Base-by-base conservation (phyloP, 2,888 invertebrate species). In the Scaptodrosophila latifasciaeformis region DNA sequence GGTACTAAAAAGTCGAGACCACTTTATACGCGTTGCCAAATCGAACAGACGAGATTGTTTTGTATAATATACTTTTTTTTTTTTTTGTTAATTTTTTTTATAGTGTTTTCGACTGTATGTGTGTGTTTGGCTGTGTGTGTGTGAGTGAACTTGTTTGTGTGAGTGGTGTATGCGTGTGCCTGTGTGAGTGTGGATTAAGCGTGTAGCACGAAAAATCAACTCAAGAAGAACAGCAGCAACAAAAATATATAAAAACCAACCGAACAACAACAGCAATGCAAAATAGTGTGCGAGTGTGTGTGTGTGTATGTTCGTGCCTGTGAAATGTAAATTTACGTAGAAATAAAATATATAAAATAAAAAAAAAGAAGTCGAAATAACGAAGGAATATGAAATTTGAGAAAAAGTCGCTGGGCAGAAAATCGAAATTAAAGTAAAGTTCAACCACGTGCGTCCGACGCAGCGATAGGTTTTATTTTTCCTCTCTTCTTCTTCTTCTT, bases 1-100 rank as follows among this genome's bases (percentile, higher is more conserved):
- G 70, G 61, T 68, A 52, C 63, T 60, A 66, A 61, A 68, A 71
- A 70, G 83, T 83, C 66, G 13, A 24, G 12, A 17, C 44, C n/a
- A n/a, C n/a, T n/a, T n/a, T n/a, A n/a, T n/a, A n/a, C n/a, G n/a
- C n/a, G n/a, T n/a, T n/a, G n/a, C n/a, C n/a, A n/a, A n/a, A n/a
- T n/a, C n/a, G n/a, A n/a, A n/a, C 7, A 39, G 17, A 40, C 17
- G 40, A 5, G 13, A 34, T n/a, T 46, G 18, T 18, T 17, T 46
- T 46, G 34, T 34, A 6, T 34, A 24, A 15, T 10, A 18, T n/a
- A 12, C 17, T 34, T 46, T 19, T 34, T 17, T 31, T 46, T 46
- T 31, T 46, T 34, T 46, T 34, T 34, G 5, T 24, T 10, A 24
- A 12, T 7, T 18, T 34, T 19, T 19, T 40, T 40, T 40, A 6